These are phyloP conservation scores for Eudasyphora cyanicolor DNA, from an alignment of 2,888 invertebrate genomes.

Conservation along the genomic window DNA sequence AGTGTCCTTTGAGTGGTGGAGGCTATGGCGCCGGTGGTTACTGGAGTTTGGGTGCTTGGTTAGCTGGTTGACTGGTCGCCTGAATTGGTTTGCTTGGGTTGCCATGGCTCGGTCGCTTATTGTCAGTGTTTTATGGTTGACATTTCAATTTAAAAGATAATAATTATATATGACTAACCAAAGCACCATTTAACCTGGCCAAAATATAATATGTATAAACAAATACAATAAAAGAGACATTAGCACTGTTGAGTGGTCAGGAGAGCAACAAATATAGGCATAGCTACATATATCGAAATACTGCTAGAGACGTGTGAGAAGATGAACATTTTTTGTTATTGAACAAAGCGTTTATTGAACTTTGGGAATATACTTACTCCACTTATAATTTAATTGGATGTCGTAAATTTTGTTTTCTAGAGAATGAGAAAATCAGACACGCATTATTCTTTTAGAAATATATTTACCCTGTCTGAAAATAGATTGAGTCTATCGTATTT, in stretches of 20 bases:
- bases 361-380: too few relatives aligned
- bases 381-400: too few relatives aligned
- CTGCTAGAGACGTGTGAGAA: too few relatives aligned
- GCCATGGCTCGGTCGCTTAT: conserved; percentile 49
- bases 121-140: conserved; percentile 64
- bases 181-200: conserved; percentile 59
- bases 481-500: too few relatives aligned
- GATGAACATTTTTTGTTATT: not conserved
- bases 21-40: not conserved
- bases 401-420: too few relatives aligned
- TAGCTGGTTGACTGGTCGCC: too few relatives aligned
- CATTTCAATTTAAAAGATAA: conserved; percentile 66
- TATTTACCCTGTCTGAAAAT: too few relatives aligned
- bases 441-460: too few relatives aligned
- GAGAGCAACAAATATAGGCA: not conserved
- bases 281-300: not conserved
- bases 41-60: conserved; percentile 8
- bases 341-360: not conserved
- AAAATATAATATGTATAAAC: conserved; percentile 31
- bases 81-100: conserved; percentile 27
- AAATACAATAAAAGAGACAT: conserved; percentile 1
- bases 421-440: too few relatives aligned
- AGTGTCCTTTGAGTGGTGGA: conserved; percentile 5
- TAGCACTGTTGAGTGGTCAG: conserved; percentile 3
- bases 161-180: conserved; percentile 62